A percentile compares a stretch with the other conserved stretches of the same genome.
Evolutionary conservation across 1,140 invertebrate species (phyloP).

Genomic region (Scaptomyza graminum): DNA sequence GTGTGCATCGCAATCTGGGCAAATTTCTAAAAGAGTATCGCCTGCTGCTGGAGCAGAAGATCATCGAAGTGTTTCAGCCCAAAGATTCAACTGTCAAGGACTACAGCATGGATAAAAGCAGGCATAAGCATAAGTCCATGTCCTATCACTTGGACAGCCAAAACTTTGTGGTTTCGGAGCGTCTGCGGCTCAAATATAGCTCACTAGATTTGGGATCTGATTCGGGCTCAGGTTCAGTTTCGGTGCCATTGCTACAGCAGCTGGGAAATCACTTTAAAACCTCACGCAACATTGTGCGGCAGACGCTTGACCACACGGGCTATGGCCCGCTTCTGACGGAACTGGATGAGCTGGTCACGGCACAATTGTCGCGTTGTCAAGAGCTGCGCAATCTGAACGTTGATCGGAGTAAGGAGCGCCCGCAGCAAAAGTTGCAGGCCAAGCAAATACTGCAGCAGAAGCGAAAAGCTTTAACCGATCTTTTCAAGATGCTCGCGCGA

Average conservation of each 20-base stretch:
- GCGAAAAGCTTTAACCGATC: constrained; percentile 91
- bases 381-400: constrained; percentile 88
- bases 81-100: constrained; percentile 77
- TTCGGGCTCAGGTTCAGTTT: constrained; percentile 19
- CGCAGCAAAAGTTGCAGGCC: constrained; percentile 91
- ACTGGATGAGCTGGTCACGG: constrained; percentile 87
- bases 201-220: constrained; percentile 31
- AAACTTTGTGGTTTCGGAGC: constrained; percentile 63
- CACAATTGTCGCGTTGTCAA: constrained; percentile 87
- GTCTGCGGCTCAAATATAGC: constrained; percentile 51
- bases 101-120: constrained; percentile 65
- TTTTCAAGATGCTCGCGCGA: constrained; percentile 90
- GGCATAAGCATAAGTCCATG: constrained; percentile 50
- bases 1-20: constrained; percentile 93
- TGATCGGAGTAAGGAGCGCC: constrained; percentile 86
- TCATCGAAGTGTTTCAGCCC: constrained; percentile 76
- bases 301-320: constrained; percentile 85
- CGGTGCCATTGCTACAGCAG: constrained; percentile 46
- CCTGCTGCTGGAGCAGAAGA: constrained; percentile 84
- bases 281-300: constrained; percentile 87
- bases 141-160: constrained; percentile 61
- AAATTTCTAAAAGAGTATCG: constrained; percentile 94
- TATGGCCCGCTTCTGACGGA: constrained; percentile 86
- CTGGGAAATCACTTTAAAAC: constrained; percentile 85
- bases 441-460: constrained; percentile 93